A percentile compares a stretch with the other conserved stretches of the same genome.
phyloP scores from a whole-genome alignment of 2,888 invertebrate genomes.

The Caprella mutica region DNA sequence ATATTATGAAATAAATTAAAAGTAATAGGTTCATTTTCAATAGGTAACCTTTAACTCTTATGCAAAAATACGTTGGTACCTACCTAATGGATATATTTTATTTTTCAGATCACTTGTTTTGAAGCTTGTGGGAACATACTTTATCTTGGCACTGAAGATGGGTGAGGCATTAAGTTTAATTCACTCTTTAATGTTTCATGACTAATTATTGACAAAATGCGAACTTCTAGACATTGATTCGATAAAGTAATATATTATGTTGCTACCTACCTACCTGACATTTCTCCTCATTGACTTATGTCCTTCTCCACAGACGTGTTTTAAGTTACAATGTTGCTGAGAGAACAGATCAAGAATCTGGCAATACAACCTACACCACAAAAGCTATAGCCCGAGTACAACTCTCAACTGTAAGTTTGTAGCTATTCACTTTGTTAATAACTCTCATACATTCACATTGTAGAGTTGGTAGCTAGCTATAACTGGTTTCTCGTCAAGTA shows the following conservation, averaged over 20 bases:
- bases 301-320: background rate
- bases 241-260: background rate
- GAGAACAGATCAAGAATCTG: slow-evolving; percentile 5
- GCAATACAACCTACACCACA: slow-evolving; percentile 3
- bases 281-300: background rate
- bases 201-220: too few relatives aligned
- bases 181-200: too few relatives aligned
- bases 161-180: slow-evolving; percentile 13
- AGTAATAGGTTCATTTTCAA: too few relatives aligned
- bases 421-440: background rate
- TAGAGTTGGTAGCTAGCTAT: too few relatives aligned
- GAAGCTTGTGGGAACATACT: slow-evolving; percentile 32
- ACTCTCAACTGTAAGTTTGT: background rate
- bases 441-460: too few relatives aligned
- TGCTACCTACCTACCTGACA: background rate
- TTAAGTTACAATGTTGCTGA: slow-evolving; percentile 1
- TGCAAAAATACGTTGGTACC: background rate
- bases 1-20: too few relatives aligned
- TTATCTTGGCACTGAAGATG: slow-evolving; percentile 28
- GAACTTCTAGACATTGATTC: too few relatives aligned
- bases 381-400: background rate
- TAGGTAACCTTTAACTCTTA: too few relatives aligned
- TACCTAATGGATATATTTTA: background rate
- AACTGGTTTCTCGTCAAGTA: too few relatives aligned
- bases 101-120: slow-evolving; percentile 27